Base-by-base conservation (phyloP, 2,113 vertebrate species). In the Fregata magnificens region DNA sequence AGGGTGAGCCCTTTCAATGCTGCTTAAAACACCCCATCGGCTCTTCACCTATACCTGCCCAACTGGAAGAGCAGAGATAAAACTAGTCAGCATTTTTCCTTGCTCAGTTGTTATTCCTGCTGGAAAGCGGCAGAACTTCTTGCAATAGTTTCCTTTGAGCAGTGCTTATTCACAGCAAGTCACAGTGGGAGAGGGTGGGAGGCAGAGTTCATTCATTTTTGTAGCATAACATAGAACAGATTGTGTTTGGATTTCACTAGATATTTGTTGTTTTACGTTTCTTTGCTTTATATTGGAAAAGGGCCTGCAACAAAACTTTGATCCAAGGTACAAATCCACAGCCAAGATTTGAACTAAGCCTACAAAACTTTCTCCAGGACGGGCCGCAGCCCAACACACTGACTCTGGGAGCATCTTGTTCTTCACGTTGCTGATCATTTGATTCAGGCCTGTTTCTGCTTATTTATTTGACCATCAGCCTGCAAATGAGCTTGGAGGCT, bases 151-250 rank as follows among this genome's bases (percentile, higher is more conserved):
- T 85, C 95, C 95, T 92, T 66, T 85, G 87, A 94, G 90, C 81
- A 4, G 14, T 87, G 92, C 95, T 97, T 96, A 69, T 94, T 94
- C 97, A 86, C 86, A 97, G 94, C 94, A 88, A 97, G 82, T 29
- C 94, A 94, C 95, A 97, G 96, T 93, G 97, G 92, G 95, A 96
- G 92, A 94, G 96, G 96, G 96, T 96, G 97, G 95, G 97, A 97
- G 85, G 90, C 90, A 95, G 85, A 96, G 96, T 91, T 97, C 96
- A 94, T 97, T 95, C 96, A 96, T 96, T 97, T 78, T 94, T 94
- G 88, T 59, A 95, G 90, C 94, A 96, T 92, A 96, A 94, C 95
- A 96, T 81, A 16, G 94, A 92, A 82, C 92, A 94, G 90, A 83
- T 88, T 55, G 85, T 96, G 95, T 97, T 97, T 97, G 92, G 92